A percentile compares a stretch with the other conserved stretches of the same genome.
phyloP scores from a whole-genome alignment of 2,888 invertebrate genomes.

The Tuberolachnus salignus region DNA sequence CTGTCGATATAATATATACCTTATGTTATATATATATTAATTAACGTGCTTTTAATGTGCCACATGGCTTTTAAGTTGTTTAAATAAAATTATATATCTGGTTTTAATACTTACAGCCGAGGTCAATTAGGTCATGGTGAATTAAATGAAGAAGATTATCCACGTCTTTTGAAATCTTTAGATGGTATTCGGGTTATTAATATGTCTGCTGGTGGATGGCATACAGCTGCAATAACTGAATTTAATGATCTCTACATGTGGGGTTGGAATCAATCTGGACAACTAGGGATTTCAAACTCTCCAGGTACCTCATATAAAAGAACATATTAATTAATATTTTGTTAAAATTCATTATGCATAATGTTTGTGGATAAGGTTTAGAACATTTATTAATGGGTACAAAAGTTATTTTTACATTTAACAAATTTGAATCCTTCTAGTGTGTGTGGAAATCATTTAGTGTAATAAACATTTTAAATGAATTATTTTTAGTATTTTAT shows the following conservation, averaged over 20 bases:
- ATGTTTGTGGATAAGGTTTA: too few species aligned
- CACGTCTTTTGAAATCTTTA: conserved; percentile 74
- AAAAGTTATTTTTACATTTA: neutral
- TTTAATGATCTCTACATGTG: conserved; percentile 85
- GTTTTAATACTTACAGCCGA: conserved; percentile 67
- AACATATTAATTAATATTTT: neutral
- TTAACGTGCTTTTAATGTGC: neutral
- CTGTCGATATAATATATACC: too few species aligned
- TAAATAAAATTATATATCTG: too few species aligned
- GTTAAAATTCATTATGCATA: neutral
- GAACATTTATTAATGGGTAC: neutral
- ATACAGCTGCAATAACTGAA: conserved; percentile 77
- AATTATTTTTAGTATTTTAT: conserved; percentile 19
- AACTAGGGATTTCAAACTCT: conserved; percentile 69
- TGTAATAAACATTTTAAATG: neutral
- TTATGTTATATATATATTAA: too few species aligned
- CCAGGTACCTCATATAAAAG: conserved; percentile 29
- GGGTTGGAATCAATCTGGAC: conserved; percentile 91
- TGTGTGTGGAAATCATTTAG: neutral
- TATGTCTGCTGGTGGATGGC: conserved; percentile 86
- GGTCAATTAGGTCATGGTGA: conserved; percentile 86
- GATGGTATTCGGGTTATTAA: conserved; percentile 74
- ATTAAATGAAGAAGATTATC: conserved; percentile 69
- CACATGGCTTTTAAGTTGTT: too few species aligned
- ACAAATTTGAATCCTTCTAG: too few species aligned